Evolutionary conservation across 2,888 invertebrate genomes (phyloP).

Genomic region (Acanthopleura granulata): DNA sequence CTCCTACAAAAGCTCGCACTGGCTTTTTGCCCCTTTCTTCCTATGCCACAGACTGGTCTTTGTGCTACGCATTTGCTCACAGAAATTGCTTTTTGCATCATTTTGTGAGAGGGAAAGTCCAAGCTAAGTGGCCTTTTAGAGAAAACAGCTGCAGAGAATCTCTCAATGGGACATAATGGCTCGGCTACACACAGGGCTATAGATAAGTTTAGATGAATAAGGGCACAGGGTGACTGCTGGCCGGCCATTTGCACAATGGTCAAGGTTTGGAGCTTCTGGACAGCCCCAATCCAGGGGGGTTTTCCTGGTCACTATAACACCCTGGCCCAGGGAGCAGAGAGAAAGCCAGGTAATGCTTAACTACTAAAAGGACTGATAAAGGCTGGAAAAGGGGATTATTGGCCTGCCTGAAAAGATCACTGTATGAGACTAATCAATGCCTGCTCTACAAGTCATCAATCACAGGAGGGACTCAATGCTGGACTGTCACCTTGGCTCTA

Average conservation of each 20-base stretch:
- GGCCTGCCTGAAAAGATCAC: conserved; percentile 6
- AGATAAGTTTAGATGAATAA: neutral
- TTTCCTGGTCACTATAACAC: neutral
- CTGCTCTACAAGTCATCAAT: conserved; percentile 16
- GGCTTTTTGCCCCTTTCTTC: conserved; percentile 8
- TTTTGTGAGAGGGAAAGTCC: conserved; percentile 1
- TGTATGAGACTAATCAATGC: conserved; percentile 12
- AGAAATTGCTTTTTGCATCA: conserved; percentile 18
- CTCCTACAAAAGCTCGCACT: neutral
- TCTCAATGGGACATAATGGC: conserved; percentile 12
- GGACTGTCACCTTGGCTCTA: neutral
- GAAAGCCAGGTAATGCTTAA: conserved; percentile 1
- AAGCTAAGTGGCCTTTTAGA: conserved; percentile 15
- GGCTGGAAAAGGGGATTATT: conserved; percentile 1
- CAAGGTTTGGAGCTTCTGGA: neutral
- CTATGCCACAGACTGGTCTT: neutral
- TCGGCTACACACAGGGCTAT: neutral
- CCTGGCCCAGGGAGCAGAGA: neutral
- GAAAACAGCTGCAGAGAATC: conserved; percentile 18
- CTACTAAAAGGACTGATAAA: conserved; percentile 16
- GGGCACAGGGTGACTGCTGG: neutral
- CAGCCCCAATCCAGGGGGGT: neutral
- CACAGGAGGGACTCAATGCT: neutral
- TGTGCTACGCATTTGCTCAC: neutral
- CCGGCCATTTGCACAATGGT: conserved; percentile 1